Conservation (phyloP, 2,113 vertebrate species). For the Protobothrops flavoviridis region DNA sequence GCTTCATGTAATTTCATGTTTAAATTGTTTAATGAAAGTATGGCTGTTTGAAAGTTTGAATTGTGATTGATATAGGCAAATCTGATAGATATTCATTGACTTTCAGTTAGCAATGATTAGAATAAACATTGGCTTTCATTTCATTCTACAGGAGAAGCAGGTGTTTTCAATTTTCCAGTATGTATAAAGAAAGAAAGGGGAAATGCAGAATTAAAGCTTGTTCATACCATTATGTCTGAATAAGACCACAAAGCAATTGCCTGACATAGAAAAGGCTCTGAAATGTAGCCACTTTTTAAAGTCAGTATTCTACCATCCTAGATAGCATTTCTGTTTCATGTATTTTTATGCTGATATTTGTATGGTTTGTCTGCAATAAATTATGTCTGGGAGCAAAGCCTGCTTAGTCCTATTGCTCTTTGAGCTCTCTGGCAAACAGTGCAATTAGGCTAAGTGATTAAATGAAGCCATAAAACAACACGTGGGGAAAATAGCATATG, state of each 20-base stretch:
- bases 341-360: neutral
- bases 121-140: neutral
- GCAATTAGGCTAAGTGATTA: slow-evolving; percentile 23
- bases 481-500: neutral
- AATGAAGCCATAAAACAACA: slow-evolving; percentile 9
- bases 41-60: neutral
- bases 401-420: slow-evolving; percentile 14
- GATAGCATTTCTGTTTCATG: neutral
- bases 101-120: neutral
- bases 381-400: slow-evolving; percentile 14
- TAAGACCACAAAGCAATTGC: neutral
- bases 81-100: neutral
- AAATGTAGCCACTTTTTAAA: neutral
- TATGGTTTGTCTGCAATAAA: neutral
- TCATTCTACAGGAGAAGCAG: neutral
- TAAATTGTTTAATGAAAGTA: neutral
- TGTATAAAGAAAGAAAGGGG: neutral
- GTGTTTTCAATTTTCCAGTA: neutral
- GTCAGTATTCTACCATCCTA: neutral
- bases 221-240: neutral
- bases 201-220: neutral
- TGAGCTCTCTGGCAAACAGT: slow-evolving; percentile 1
- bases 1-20: neutral
- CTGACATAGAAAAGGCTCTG: neutral
- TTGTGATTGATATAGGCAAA: neutral